Conservation (phyloP, 2,113 vertebrate species). For the Ictalurus punctatus region DNA sequence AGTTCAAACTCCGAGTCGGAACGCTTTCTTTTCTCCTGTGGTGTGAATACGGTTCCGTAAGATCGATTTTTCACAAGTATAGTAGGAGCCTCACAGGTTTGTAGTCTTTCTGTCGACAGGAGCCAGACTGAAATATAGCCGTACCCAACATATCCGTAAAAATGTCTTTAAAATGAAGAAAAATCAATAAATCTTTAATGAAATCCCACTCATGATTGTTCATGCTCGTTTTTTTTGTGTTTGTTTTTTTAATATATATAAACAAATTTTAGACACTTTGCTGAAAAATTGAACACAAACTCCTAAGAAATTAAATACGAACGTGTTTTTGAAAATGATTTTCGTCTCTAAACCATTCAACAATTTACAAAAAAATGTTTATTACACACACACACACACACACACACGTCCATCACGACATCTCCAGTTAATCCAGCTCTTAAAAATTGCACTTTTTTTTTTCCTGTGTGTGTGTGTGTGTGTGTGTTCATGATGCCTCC, state of each 20-base stretch:
- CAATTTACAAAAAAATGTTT: not conserved
- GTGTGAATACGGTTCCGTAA: not conserved
- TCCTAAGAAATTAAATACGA: not conserved
- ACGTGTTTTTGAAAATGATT: not conserved
- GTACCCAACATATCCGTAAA: not conserved
- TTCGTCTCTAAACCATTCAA: not conserved
- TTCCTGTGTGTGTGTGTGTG: too few relatives aligned
- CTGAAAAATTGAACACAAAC: not conserved
- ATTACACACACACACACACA: not conserved
- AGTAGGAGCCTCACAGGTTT: not conserved
- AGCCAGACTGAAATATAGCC: not conserved
- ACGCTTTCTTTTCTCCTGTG: not conserved
- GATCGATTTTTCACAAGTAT: not conserved
- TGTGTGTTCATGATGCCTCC: constrained; percentile 54
- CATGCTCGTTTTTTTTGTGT: not conserved
- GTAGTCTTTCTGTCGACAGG: not conserved
- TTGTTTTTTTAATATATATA: too few relatives aligned
- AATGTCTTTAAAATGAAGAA: constrained; percentile 26
- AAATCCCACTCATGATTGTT: not conserved
- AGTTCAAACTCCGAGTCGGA: not conserved
- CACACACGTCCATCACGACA: not conserved
- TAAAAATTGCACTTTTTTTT: too few relatives aligned
- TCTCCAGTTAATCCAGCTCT: constrained; percentile 1
- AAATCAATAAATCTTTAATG: constrained; percentile 52
- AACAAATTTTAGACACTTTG: not conserved